A percentile compares a stretch with the other conserved stretches of the same genome.
Evolutionary conservation across 2,113 vertebrate species (phyloP).

Genomic region (Dascyllus trimaculatus): DNA sequence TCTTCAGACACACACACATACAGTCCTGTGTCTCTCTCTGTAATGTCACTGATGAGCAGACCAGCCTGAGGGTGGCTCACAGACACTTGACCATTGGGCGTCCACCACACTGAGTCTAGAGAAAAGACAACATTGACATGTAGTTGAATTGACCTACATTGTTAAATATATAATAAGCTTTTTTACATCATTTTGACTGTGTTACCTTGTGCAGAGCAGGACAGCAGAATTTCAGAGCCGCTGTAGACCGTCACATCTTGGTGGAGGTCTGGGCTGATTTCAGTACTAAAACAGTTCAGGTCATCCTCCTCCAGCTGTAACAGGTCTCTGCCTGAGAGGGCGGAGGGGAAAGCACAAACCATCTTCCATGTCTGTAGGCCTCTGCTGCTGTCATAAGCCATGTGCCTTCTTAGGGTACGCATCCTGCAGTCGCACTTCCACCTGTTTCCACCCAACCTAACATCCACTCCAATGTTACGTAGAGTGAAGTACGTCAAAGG

Average conservation of each 20-base stretch:
- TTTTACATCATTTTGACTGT: background rate
- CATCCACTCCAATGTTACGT: conserved; percentile 78
- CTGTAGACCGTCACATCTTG: conserved; percentile 71
- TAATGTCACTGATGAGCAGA: conserved; percentile 70
- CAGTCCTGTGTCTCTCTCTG: conserved; percentile 70
- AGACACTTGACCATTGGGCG: conserved; percentile 72
- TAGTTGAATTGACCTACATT: background rate
- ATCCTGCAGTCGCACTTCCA: conserved; percentile 86
- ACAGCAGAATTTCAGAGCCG: conserved; percentile 75
- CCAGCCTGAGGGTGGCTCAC: conserved; percentile 56
- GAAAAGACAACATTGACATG: conserved; percentile 7
- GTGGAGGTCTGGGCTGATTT: conserved; percentile 45
- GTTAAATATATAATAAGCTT: background rate
- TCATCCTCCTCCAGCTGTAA: conserved; percentile 77
- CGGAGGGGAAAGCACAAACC: conserved; percentile 76
- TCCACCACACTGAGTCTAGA: conserved; percentile 81
- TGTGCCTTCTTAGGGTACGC: conserved; percentile 73
- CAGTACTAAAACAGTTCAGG: conserved; percentile 71
- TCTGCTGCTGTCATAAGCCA: conserved; percentile 75
- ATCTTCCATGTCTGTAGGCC: conserved; percentile 73
- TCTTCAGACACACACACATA: conserved; percentile 77
- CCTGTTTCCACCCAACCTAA: conserved; percentile 77
- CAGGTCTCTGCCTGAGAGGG: conserved; percentile 72
- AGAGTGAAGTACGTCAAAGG: conserved; percentile 79
- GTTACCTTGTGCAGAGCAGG: conserved; percentile 81